phyloP scores from a whole-genome alignment of 2,113 vertebrate species.

The Ammospiza nelsoni region DNA sequence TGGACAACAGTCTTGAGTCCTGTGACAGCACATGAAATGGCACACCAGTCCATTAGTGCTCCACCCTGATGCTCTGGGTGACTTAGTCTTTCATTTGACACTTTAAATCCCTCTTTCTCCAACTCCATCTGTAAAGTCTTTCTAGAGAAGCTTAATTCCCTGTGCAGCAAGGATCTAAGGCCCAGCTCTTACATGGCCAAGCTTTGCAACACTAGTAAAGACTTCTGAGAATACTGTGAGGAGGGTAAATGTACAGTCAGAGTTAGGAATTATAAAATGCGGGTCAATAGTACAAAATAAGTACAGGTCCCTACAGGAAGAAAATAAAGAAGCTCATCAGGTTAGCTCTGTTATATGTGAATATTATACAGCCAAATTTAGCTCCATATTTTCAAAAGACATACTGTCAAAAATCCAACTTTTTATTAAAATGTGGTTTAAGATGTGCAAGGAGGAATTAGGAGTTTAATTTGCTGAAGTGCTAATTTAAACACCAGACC shows the following conservation, averaged over 20 bases:
- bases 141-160: background rate
- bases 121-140: accelerated
- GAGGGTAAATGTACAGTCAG: background rate
- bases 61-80: background rate
- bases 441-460: background rate
- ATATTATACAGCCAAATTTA: background rate
- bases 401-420: background rate
- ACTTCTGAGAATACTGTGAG: background rate
- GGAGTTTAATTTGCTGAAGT: background rate
- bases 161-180: background rate
- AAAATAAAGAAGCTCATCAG: background rate
- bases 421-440: background rate
- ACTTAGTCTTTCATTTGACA: background rate
- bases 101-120: background rate
- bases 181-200: background rate
- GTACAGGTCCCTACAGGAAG: background rate
- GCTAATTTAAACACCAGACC: background rate
- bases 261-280: background rate
- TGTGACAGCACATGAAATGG: background rate
- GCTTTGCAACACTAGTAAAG: background rate
- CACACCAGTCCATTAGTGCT: background rate
- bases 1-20: background rate
- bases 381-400: background rate
- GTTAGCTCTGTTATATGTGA: background rate
- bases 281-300: background rate